A percentile compares a stretch with the other conserved stretches of the same genome.
Conservation (phyloP, 2,113 vertebrate species). For the Odontesthes bonariensis region DNA sequence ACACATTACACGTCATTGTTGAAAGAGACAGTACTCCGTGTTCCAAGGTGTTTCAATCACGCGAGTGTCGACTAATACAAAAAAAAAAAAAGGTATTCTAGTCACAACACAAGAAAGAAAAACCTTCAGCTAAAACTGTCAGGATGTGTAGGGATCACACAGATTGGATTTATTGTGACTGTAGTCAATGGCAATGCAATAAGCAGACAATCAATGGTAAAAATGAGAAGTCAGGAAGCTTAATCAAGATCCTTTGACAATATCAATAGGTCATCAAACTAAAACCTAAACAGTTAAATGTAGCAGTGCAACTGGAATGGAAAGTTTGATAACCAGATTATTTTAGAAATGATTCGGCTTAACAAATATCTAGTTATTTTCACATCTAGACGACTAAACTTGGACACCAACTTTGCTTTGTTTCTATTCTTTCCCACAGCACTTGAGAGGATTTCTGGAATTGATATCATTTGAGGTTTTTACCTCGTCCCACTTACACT, state of each 20-base stretch:
- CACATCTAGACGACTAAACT: too few species aligned
- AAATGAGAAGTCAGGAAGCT: neutral
- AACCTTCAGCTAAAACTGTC: neutral
- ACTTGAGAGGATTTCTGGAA: too few species aligned
- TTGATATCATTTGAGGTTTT: too few species aligned
- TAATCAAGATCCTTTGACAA: neutral
- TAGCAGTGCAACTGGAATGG: too few species aligned
- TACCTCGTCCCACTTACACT: too few species aligned
- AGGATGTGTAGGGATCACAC: neutral
- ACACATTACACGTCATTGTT: too few species aligned
- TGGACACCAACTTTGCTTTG: too few species aligned
- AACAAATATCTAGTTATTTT: too few species aligned
- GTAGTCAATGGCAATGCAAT: neutral
- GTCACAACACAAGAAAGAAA: neutral
- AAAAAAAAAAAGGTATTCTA: neutral
- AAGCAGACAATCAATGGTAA: neutral
- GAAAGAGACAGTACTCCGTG: too few species aligned
- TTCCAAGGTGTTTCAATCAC: neutral
- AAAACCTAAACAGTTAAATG: neutral
- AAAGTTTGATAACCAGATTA: too few species aligned
- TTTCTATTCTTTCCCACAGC: too few species aligned
- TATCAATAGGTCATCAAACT: constrained; percentile 25
- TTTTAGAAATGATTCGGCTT: too few species aligned
- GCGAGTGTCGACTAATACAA: neutral
- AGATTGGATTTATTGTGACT: neutral